Percentiles rank a stretch among this genome's conserved stretches.
phyloP scores from a whole-genome alignment of 92 coral and sea anemone genomes.

The Phenganax stokvisi region DNA sequence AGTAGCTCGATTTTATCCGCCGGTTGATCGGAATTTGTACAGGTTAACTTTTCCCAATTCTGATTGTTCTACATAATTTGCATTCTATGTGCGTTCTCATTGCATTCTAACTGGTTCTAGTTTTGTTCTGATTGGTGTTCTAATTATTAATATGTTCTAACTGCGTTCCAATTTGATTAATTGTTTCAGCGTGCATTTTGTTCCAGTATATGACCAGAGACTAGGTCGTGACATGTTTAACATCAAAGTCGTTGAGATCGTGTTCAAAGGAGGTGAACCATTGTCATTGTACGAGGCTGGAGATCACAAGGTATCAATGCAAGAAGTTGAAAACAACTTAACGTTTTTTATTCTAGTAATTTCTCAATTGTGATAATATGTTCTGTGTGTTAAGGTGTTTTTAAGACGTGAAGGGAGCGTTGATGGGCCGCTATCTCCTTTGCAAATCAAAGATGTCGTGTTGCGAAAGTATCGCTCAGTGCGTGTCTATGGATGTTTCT shows the following conservation, averaged over 20 bases:
- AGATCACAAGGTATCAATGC: constrained; percentile 45
- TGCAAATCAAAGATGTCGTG: constrained; percentile 72
- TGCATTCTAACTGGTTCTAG: too few species aligned
- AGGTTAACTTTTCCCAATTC: constrained; percentile 36
- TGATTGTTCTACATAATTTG: too few species aligned
- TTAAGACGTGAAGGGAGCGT: constrained; percentile 64
- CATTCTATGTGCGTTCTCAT: too few species aligned
- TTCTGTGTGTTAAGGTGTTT: constrained; percentile 50
- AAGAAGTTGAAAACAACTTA: neutral
- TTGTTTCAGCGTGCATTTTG: constrained; percentile 51
- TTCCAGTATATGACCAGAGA: constrained; percentile 45
- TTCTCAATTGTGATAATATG: neutral
- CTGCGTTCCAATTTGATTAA: neutral
- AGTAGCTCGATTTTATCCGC: constrained; percentile 54
- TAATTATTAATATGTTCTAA: neutral
- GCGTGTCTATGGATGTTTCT: neutral
- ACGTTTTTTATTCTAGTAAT: too few species aligned
- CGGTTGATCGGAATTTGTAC: constrained; percentile 45
- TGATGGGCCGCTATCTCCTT: constrained; percentile 71
- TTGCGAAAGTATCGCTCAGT: constrained; percentile 56
- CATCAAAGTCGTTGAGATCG: constrained; percentile 55
- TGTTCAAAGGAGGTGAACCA: constrained; percentile 50
- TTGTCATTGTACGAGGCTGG: constrained; percentile 63
- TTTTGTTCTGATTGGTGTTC: neutral
- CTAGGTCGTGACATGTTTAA: constrained; percentile 13